A percentile compares a stretch with the other conserved stretches of the same genome.
phyloP scores from a whole-genome alignment of 2,888 invertebrate genomes.

The Cactoblastis cactorum region DNA sequence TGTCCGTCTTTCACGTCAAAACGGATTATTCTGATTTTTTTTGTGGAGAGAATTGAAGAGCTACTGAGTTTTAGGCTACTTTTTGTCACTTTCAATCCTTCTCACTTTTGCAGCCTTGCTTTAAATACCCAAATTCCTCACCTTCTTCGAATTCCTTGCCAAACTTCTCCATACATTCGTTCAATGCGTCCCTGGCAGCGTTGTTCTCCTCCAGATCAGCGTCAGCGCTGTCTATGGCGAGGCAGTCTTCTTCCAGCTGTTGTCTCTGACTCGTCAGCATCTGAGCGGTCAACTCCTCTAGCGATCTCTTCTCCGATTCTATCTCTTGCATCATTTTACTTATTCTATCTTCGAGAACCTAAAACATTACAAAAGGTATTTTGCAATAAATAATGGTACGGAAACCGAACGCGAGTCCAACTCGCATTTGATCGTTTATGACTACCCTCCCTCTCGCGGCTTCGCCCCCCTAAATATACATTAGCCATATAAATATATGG shows the following conservation, averaged over 20 bases:
- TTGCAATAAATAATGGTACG: too few relatives aligned
- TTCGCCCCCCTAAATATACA: too few relatives aligned
- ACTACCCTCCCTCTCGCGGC: too few relatives aligned
- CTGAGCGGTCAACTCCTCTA: constrained; percentile 36
- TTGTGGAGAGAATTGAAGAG: too few relatives aligned
- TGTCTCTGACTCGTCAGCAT: constrained; percentile 32
- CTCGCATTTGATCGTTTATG: too few relatives aligned
- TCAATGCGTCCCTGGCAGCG: constrained; percentile 36
- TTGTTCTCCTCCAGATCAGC: constrained; percentile 42
- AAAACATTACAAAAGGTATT: too few relatives aligned
- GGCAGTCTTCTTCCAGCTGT: constrained; percentile 31
- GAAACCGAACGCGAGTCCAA: neutral
- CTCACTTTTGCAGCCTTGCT: too few relatives aligned
- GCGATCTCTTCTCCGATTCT: constrained; percentile 31
- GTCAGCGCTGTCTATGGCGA: constrained; percentile 44
- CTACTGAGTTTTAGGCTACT: too few relatives aligned
- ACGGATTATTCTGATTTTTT: too few relatives aligned
- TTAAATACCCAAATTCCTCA: constrained; percentile 25
- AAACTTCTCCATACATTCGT: constrained; percentile 43
- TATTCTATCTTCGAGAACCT: constrained; percentile 23
- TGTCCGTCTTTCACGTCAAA: too few relatives aligned
- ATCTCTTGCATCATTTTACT: constrained; percentile 39
- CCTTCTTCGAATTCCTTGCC: constrained; percentile 60
- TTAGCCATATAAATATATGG: too few relatives aligned
- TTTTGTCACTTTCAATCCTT: too few relatives aligned